Base-by-base conservation (phyloP, 2,888 invertebrate species). In the Thelaira solivaga region DNA sequence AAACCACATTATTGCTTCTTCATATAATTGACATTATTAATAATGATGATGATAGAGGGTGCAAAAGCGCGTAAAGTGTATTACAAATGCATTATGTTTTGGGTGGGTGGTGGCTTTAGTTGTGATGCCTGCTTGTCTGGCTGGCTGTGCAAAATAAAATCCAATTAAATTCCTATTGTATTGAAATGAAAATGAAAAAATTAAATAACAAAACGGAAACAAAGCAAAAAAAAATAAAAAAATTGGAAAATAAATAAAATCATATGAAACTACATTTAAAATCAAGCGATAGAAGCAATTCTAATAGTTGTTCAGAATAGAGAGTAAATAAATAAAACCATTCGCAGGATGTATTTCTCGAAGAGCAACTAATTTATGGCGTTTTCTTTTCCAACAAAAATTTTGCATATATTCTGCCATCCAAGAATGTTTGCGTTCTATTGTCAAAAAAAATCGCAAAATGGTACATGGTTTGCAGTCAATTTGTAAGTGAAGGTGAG, bases 81-180 rank as follows among this genome's bases (percentile, higher is more conserved):
- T 26, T 61, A 8, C 24, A 53, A 57, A 43, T 18, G 10, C 29
- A 18, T 51, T 45, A 10, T 62, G 49, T 65, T 47, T n/a, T 45
- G 26, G 53, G 41, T 16, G 34, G 31, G 62, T 18, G 49, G 2
- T 49, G 22, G 36, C 2, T 8, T 53, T 29, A 49, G 65, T 24
- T n/a, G n/a, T n/a, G n/a, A n/a, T 43, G 49, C 55, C 51, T 59
- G 47, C 34, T 31, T 67, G 61, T 49, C 61, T 69, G 62, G 85
- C 84, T 85, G 82, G 82, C 81, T 77, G 83, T 83, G 82, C 80
- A 84, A 85, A 85, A 57, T 53, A 86, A 87, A 87, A 87, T 86
- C 86, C 87, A 86, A 86, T 86, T 86, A 87, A 86, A 86, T 85
- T 86, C 82, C 83, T 85, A 86, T 87, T 87, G 85, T 87, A 86